A percentile compares a stretch with the other conserved stretches of the same genome.
These are phyloP conservation scores for Nibea coibor DNA, from an alignment of 2,113 vertebrate genomes.

Conservation along the genomic window DNA sequence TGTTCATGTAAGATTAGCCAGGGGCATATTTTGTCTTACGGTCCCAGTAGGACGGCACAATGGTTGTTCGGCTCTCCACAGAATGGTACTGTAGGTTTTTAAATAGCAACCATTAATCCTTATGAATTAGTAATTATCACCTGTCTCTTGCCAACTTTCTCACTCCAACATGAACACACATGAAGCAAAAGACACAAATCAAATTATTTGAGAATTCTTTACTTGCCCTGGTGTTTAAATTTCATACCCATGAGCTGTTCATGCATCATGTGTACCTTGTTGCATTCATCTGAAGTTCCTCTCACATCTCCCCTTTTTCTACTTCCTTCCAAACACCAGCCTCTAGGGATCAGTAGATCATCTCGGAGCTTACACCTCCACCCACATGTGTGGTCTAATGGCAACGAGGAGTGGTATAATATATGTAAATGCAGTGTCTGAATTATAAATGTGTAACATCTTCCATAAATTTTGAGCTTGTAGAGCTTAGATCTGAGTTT, in stretches of 20 bases:
- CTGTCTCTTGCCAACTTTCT: constrained; percentile 67
- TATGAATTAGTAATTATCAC: constrained; percentile 72
- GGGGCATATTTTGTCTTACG: constrained; percentile 60
- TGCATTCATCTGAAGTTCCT: background rate
- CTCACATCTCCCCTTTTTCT: background rate
- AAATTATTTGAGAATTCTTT: background rate
- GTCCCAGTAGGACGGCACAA: constrained; percentile 62
- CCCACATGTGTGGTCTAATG: constrained; percentile 9
- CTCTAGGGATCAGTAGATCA: constrained; percentile 3
- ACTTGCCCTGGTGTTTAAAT: background rate
- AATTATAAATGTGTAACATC: constrained; percentile 57
- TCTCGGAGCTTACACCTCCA: background rate
- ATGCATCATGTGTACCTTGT: background rate
- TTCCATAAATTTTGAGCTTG: constrained; percentile 34
- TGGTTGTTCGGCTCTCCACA: constrained; percentile 33
- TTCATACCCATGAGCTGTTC: background rate
- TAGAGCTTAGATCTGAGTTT: constrained; percentile 23
- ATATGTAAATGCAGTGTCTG: constrained; percentile 42
- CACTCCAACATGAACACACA: constrained; percentile 30
- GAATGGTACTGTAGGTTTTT: constrained; percentile 53
- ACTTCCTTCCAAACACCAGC: background rate
- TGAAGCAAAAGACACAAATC: constrained; percentile 48
- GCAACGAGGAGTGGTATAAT: background rate
- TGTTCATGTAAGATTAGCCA: constrained; percentile 51
- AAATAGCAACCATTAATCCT: constrained; percentile 79